Evolutionary conservation across 1,140 invertebrate species (phyloP), one percentile per base, ranked within the genome.

Genomic region (Brachionus rubens): DNA sequence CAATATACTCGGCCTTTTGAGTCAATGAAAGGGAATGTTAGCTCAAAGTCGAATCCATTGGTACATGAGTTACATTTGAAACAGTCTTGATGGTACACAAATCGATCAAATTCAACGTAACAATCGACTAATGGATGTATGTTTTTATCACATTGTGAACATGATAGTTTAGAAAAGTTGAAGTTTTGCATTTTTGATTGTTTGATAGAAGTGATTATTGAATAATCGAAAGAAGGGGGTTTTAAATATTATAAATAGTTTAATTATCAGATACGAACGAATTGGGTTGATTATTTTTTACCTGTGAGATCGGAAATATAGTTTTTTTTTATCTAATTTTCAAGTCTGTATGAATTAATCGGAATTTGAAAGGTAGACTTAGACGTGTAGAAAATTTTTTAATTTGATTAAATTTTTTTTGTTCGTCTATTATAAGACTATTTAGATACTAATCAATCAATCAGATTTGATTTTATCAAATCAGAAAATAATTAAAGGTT

Each of bases 401-500:
- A 59, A 59, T 59, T 59, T 59, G 54, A 59, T 59, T 59, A 16
- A 36, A 59, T 54, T 54, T n/a, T n/a, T n/a, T n/a, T n/a, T n/a
- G n/a, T n/a, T n/a, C n/a, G n/a, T n/a, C n/a, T n/a, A n/a, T n/a
- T n/a, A n/a, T n/a, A n/a, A n/a, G n/a, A n/a, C n/a, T n/a, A n/a
- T n/a, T n/a, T n/a, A n/a, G n/a, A n/a, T n/a, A n/a, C n/a, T n/a
- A n/a, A n/a, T n/a, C n/a, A n/a, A n/a, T n/a, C n/a, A n/a, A n/a
- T n/a, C n/a, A n/a, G n/a, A n/a, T n/a, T n/a, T n/a, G n/a, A n/a
- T n/a, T n/a, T n/a, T n/a, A n/a, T n/a, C n/a, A n/a, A n/a, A n/a
- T n/a, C n/a, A n/a, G n/a, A n/a, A n/a, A n/a, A n/a, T n/a, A n/a
- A n/a, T n/a, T n/a, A n/a, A n/a, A n/a, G n/a, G n/a, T n/a, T n/a